These are phyloP conservation scores for Stenolophus ochropezus DNA, from an alignment of 2,888 invertebrate genomes.

Conservation along the genomic window DNA sequence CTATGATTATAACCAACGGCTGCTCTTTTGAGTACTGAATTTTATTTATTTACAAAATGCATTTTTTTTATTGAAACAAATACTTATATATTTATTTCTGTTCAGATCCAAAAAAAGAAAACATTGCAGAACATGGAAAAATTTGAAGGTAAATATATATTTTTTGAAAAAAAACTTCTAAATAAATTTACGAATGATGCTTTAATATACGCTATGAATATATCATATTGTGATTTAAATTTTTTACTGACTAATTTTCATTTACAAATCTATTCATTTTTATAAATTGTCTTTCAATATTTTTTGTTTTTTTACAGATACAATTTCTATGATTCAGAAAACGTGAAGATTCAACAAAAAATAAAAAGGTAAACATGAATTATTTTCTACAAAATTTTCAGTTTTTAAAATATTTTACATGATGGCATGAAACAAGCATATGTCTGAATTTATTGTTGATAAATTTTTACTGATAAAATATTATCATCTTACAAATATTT, in stretches of 20 bases:
- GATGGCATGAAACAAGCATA: constrained; percentile 41
- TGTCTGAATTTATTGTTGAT: constrained; percentile 41
- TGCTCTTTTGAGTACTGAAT: constrained; percentile 49
- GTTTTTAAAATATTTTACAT: not conserved
- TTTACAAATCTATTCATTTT: not conserved
- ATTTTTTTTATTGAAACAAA: no score
- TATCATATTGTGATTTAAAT: constrained; percentile 3
- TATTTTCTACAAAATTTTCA: not conserved
- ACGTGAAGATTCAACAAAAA: no score
- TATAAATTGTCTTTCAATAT: constrained; percentile 2
- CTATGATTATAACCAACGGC: constrained; percentile 35
- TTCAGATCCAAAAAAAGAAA: no score
- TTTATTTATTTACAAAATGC: no score
- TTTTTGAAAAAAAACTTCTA: not conserved
- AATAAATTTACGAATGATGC: not conserved
- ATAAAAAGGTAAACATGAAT: not conserved
- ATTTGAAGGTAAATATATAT: constrained; percentile 2
- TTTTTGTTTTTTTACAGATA: not conserved
- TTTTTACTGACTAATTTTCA: not conserved
- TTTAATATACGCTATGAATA: constrained; percentile 24
- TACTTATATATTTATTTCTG: not conserved
- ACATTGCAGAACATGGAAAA: no score
- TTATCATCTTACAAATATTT: not conserved
- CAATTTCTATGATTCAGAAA: no score
- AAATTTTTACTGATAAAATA: constrained; percentile 1